These are phyloP conservation scores for Odontocolon sp. DNA, from an alignment of 2,888 invertebrate species.

Conservation along the genomic window DNA sequence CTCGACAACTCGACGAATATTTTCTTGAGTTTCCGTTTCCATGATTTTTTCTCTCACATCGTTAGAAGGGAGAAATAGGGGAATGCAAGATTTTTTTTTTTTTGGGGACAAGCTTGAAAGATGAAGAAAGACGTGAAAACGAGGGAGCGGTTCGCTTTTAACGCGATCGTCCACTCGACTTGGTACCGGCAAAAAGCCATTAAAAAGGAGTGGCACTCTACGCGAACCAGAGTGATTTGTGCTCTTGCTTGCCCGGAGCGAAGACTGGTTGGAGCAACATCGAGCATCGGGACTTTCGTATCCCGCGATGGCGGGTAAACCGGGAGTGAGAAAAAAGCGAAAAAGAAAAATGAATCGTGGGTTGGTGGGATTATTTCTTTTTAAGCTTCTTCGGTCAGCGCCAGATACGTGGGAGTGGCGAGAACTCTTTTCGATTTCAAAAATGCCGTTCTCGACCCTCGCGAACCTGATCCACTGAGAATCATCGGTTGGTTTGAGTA, in stretches of 20 bases:
- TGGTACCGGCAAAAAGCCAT: constrained; percentile 55
- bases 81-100: constrained; percentile 2
- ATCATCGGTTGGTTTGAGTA: no score
- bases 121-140: neutral
- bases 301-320: constrained; percentile 66
- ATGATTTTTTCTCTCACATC: neutral
- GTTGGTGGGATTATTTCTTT: constrained; percentile 71
- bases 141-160: constrained; percentile 46
- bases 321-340: constrained; percentile 46
- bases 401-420: constrained; percentile 59
- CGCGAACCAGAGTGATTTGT: constrained; percentile 72
- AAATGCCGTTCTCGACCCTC: no score
- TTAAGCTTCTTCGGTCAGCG: constrained; percentile 55
- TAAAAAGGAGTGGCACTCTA: constrained; percentile 67
- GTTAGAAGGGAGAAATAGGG: neutral
- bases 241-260: constrained; percentile 64
- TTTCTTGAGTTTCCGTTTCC: constrained; percentile 5
- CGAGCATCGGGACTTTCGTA: constrained; percentile 41
- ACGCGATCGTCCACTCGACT: constrained; percentile 42
- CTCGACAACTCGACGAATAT: constrained; percentile 23
- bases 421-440: constrained; percentile 26
- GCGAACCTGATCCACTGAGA: no score
- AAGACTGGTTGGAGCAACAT: constrained; percentile 27
- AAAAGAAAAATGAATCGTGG: constrained; percentile 30
- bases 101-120: neutral